Evolutionary conservation across 2,888 invertebrate genomes (phyloP).

Genomic region (Acrobasis suavella): DNA sequence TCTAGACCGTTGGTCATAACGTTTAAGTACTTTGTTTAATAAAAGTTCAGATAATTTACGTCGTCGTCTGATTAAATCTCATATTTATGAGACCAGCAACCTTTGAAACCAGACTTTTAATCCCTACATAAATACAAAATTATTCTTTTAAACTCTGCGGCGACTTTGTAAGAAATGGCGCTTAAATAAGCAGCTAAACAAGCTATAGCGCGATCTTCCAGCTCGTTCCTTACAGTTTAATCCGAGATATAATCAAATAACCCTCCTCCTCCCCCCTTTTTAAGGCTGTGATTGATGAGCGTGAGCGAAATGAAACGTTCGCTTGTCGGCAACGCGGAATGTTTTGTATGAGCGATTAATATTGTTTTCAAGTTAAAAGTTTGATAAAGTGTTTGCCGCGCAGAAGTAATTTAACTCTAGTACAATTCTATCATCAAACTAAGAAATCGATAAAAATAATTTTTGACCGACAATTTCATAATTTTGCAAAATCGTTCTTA

Average conservation of each 20-base stretch:
- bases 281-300: constrained; percentile 1
- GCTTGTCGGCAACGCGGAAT: background rate
- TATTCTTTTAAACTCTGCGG: background rate
- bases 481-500: too few relatives aligned
- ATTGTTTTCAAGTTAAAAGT: background rate
- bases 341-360: background rate
- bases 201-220: background rate
- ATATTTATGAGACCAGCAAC: constrained; percentile 4
- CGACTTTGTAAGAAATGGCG: background rate
- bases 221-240: background rate
- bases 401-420: too few relatives aligned
- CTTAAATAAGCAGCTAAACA: background rate
- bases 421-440: too few relatives aligned
- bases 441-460: too few relatives aligned
- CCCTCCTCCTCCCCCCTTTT: background rate
- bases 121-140: background rate
- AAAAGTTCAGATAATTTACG: constrained; percentile 1
- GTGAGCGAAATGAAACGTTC: constrained; percentile 1
- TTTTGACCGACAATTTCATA: too few relatives aligned
- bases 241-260: too few relatives aligned
- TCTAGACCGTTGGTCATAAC: background rate
- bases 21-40: background rate
- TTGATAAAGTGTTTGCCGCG: too few relatives aligned
- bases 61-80: background rate
- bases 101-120: background rate